These are phyloP conservation scores for Tetragonula clypearis DNA, from an alignment of 1,140 invertebrate genomes.

Conservation along the genomic window DNA sequence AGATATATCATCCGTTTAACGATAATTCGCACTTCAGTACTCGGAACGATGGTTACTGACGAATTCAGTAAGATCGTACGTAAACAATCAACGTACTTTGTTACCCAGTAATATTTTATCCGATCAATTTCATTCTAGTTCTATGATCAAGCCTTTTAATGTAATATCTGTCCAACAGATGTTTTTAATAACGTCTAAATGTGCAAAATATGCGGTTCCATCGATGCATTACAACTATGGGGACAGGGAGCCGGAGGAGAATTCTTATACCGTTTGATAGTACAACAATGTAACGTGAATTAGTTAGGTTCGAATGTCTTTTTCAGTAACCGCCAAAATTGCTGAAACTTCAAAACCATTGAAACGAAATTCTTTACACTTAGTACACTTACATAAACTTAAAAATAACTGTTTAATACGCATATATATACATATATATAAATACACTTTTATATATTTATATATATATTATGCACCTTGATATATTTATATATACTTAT, in stretches of 20 bases:
- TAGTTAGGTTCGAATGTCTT: conserved; percentile 9
- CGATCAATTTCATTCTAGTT: neutral
- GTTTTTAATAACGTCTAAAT: conserved; percentile 12
- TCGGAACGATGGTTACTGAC: conserved; percentile 3
- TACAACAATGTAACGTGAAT: conserved; percentile 57
- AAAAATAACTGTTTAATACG: conserved; percentile 49
- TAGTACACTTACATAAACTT: conserved; percentile 45
- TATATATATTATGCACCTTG: neutral
- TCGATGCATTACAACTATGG: conserved; percentile 30
- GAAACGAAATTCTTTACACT: conserved; percentile 45
- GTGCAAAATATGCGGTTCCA: conserved; percentile 34
- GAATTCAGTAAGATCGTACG: conserved; percentile 11
- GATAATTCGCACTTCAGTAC: conserved; percentile 5
- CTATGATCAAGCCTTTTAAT: conserved; percentile 8
- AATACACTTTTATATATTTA: conserved; percentile 32
- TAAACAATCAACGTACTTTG: neutral
- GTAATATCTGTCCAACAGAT: neutral
- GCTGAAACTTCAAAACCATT: conserved; percentile 21
- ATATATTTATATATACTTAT: conserved; percentile 48
- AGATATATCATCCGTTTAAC: conserved; percentile 2
- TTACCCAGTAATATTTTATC: conserved; percentile 6
- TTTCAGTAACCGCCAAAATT: conserved; percentile 57
- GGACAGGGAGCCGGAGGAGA: neutral
- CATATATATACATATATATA: conserved; percentile 51
- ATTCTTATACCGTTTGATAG: conserved; percentile 22